These are phyloP conservation scores for Pelvicachromis taeniatus DNA, from an alignment of 2,113 vertebrate genomes.

Conservation along the genomic window DNA sequence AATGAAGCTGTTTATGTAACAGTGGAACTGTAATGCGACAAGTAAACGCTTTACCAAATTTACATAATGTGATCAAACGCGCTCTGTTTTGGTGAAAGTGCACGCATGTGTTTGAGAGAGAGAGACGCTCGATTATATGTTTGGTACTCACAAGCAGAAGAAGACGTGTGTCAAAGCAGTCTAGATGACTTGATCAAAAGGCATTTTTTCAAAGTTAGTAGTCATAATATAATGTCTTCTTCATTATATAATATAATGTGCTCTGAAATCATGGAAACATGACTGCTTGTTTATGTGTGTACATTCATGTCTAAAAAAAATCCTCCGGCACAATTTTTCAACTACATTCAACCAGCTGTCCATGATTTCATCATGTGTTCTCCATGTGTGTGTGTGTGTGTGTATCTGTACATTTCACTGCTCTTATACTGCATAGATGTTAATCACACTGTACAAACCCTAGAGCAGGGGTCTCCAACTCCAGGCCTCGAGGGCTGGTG, in stretches of 20 bases:
- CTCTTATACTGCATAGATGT: neutral
- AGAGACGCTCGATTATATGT: neutral
- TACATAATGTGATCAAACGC: constrained; percentile 26
- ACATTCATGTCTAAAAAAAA: neutral
- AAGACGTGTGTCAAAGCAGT: neutral
- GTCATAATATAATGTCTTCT: neutral
- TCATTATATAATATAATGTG: neutral
- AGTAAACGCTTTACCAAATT: constrained; percentile 10
- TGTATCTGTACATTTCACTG: neutral
- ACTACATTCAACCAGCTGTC: neutral
- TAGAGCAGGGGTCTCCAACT: no score
- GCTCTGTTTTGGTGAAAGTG: neutral
- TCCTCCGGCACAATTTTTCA: neutral
- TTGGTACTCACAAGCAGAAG: neutral
- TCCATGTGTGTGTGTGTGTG: neutral
- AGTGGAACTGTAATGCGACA: neutral
- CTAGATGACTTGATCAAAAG: neutral
- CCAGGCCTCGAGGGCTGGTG: no score
- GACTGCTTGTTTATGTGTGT: neutral
- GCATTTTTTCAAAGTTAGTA: neutral
- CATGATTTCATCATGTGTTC: neutral
- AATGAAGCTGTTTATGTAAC: constrained; percentile 38
- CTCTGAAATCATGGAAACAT: neutral
- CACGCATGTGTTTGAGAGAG: neutral
- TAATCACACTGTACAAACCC: neutral